These are phyloP conservation scores for Macrostomum lignano DNA, from an alignment of 1,140 invertebrate species.

Conservation along the genomic window DNA sequence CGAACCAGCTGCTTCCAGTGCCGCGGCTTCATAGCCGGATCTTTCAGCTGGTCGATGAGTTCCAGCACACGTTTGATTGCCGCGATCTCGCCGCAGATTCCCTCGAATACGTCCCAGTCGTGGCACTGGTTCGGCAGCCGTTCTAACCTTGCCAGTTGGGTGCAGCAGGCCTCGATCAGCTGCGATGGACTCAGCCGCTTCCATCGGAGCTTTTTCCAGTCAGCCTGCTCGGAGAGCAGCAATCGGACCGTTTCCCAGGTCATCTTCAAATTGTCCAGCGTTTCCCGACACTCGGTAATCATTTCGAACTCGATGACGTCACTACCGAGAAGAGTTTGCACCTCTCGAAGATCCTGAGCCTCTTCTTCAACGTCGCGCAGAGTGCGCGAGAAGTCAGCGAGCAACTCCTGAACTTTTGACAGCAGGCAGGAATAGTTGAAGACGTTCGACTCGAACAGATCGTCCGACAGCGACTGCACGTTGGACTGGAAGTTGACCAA, in stretches of 20 bases:
- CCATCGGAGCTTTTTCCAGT: constrained; percentile 26
- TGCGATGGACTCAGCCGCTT: constrained; percentile 24
- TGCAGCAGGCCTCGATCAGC: constrained; percentile 18
- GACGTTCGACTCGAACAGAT: constrained; percentile 17
- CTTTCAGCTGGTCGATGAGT: constrained; percentile 24
- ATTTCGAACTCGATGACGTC: constrained; percentile 22
- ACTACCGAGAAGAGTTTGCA: constrained; percentile 23
- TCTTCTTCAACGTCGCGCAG: constrained; percentile 20
- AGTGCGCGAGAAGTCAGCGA: constrained; percentile 16
- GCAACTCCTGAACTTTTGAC: constrained; percentile 14
- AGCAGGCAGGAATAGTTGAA: constrained; percentile 18
- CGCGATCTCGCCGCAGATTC: no score
- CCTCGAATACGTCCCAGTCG: no score
- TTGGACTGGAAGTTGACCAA: constrained; percentile 18
- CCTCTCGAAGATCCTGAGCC: constrained; percentile 23
- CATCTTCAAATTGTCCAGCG: constrained; percentile 21
- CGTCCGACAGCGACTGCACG: constrained; percentile 13
- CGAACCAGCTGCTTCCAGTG: constrained; percentile 26
- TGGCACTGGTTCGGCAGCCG: no score
- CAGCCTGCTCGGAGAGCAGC: constrained; percentile 13
- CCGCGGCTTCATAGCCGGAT: constrained; percentile 24
- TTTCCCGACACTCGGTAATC: constrained; percentile 18
- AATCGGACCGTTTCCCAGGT: constrained; percentile 23
- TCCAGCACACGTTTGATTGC: no score
- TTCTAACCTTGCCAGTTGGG: constrained; percentile 19